Evolutionary conservation across 2,888 invertebrate genomes (phyloP).

Genomic region (Protonemura montana): DNA sequence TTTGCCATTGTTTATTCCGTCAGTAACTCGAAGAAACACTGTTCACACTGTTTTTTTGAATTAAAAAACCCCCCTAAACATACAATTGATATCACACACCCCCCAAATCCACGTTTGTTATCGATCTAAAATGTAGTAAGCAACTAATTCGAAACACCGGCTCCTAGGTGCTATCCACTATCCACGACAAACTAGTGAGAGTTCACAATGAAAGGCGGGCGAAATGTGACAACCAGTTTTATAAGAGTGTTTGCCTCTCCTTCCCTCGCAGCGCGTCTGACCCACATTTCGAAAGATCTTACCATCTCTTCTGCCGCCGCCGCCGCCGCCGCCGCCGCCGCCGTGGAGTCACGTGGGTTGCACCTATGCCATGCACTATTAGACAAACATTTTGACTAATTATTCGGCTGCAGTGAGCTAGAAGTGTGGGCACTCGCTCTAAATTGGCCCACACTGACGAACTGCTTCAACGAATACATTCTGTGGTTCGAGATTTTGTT

Average conservation of each 20-base stretch:
- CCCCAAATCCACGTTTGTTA: neutral
- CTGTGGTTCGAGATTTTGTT: no score
- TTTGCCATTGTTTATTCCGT: constrained; percentile 37
- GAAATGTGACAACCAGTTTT: constrained; percentile 41
- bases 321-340: no score
- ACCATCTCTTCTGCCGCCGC: constrained; percentile 27
- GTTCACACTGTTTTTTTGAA: neutral
- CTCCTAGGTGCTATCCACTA: neutral
- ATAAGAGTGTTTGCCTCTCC: constrained; percentile 32
- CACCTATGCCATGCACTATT: neutral
- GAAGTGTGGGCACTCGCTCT: no score
- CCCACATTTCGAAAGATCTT: constrained; percentile 32
- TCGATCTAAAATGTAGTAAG: neutral
- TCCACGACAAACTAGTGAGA: constrained; percentile 34
- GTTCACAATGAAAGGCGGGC: constrained; percentile 41
- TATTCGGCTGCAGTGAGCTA: no score
- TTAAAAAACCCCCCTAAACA: neutral
- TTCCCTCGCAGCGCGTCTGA: constrained; percentile 35
- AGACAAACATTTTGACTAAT: neutral
- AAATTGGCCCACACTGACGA: no score
- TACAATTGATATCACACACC: neutral
- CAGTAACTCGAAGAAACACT: neutral
- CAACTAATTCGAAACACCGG: neutral
- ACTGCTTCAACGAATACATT: no score
- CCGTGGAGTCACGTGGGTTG: constrained; percentile 7